Conservation (phyloP, 2,888 invertebrate genomes). For the Biston stratarius region DNA sequence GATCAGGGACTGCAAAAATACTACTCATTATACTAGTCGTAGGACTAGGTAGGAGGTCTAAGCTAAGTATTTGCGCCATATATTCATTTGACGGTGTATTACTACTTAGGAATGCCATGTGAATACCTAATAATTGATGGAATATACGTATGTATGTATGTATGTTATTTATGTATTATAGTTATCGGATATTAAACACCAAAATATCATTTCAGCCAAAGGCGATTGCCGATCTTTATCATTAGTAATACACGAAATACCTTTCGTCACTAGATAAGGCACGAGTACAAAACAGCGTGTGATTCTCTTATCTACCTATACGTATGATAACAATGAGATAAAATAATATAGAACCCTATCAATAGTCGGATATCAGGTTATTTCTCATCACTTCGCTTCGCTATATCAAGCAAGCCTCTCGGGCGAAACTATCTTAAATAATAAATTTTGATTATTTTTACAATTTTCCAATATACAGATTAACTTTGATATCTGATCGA, state of each 20-base stretch:
- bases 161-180: background rate
- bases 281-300: constrained; percentile 9
- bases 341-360: constrained; percentile 14
- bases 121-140: no score
- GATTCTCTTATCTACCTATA: constrained; percentile 14
- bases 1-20: constrained; percentile 89
- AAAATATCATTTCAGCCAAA: constrained; percentile 1
- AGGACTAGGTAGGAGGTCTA: no score
- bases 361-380: background rate
- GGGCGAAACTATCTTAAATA: constrained; percentile 5
- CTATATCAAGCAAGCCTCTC: constrained; percentile 6
- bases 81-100: no score
- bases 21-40: background rate
- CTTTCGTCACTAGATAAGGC: constrained; percentile 18
- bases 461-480: constrained; percentile 1
- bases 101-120: no score
- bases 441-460: constrained; percentile 4
- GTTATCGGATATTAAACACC: background rate
- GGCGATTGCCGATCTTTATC: constrained; percentile 6
- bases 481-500: background rate
- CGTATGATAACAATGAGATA: constrained; percentile 20
- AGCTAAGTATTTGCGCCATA: no score
- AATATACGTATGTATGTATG: background rate
- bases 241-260: constrained; percentile 2
- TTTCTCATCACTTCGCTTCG: constrained; percentile 11